Base-by-base conservation (phyloP, 37 sponge, comb jelly and placozoan genomes). In the Ianthella basta region DNA sequence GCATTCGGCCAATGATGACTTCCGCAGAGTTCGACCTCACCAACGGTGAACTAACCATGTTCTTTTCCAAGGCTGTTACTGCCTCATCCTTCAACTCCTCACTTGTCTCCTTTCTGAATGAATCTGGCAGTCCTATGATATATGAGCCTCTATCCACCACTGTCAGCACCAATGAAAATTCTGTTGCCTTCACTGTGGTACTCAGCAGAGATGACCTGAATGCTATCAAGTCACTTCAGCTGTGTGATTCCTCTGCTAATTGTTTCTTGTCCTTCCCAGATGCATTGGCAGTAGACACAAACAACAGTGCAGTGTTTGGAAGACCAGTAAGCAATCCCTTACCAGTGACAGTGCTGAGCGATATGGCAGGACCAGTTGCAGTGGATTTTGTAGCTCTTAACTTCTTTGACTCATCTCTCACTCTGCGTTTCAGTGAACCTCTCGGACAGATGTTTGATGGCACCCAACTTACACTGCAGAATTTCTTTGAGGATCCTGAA, bases 381-480 rank as follows among this genome's bases (percentile, higher is more conserved):
- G 40, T 81, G 0, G 74, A 82, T 24, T 97, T 97, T 79, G 57
- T 80, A 1, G 56, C n/a, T n/a, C 79, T 97, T 50, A 88, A 94
- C 69, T 87, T 94, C 34, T 59, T 90, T 37, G 59, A 78, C 32
- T 33, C 85, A 35, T 90, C 91, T 1, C 55, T 97, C 8, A 54
- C 64, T n/a, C 85, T 97, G 15, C 53, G 39, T 19, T 97, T 97
- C 83, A 84, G 94, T 81, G 97, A 97, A 78, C 92, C 92, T 18
- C 60, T 97, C 16, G 60, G 69, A 15, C 72, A 80, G 32, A 65
- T 64, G 21, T 40, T 95, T 29, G 36, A 57, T 60, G 75, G 80
- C 19, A 77, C 87, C 5, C 55, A 32, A 21, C 41, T 95, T 23
- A 83, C 87, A 6, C 74, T 95, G 0, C 91, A 90, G 57, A 86